Evolutionary conservation across 2,797 vertebrate genomes (phyloP).

Genomic region (Ceryle rudis): DNA sequence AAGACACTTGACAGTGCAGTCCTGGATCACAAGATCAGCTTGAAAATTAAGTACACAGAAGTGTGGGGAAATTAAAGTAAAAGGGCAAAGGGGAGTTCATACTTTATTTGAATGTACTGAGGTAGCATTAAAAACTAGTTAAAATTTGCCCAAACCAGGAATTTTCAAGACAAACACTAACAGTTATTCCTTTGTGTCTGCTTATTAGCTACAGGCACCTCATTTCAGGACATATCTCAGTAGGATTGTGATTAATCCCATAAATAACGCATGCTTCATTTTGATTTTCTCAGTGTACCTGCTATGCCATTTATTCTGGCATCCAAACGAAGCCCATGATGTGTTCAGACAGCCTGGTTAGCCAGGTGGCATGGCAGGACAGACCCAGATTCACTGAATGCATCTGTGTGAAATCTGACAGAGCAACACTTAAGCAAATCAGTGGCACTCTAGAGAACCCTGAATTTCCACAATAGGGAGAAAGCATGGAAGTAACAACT

Average conservation of each 20-base stretch:
- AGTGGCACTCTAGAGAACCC: neutral
- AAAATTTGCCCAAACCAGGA: neutral
- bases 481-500: neutral
- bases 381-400: neutral
- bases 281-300: neutral
- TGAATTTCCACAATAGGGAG: neutral
- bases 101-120: neutral
- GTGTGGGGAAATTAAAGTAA: neutral
- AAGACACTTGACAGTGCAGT: neutral
- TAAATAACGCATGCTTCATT: neutral
- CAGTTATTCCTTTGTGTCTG: neutral
- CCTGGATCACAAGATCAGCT: neutral
- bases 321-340: rapidly evolving
- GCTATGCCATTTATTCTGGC: neutral
- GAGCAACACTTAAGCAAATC: neutral
- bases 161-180: neutral
- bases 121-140: neutral
- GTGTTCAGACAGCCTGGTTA: neutral
- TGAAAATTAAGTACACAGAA: neutral
- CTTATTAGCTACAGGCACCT: neutral
- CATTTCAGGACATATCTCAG: neutral
- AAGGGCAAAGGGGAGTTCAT: neutral
- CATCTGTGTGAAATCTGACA: neutral
- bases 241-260: neutral
- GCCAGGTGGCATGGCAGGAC: neutral